Conservation (phyloP, 2,113 vertebrate species). For the Istiophorus platypterus region DNA sequence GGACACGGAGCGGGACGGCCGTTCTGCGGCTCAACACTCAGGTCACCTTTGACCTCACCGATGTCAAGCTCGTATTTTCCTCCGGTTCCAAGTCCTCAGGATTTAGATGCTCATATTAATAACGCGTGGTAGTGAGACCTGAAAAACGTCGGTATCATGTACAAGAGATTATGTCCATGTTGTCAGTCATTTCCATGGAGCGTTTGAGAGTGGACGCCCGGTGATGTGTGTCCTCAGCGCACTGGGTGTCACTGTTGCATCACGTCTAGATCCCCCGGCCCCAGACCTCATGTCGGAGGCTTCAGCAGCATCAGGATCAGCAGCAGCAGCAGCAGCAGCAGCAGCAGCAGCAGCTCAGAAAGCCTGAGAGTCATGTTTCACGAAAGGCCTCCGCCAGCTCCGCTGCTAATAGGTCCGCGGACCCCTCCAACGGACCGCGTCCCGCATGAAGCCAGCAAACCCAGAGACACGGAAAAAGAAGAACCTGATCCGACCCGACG, state of each 20-base stretch:
- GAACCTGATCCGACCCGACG: slow-evolving; percentile 32
- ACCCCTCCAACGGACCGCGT: slow-evolving; percentile 18
- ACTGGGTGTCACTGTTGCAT: slow-evolving; percentile 81
- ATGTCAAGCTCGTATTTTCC: too few relatives aligned
- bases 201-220: neutral
- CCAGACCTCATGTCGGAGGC: neutral
- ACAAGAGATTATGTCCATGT: neutral
- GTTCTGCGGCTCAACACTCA: neutral
- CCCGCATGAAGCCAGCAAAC: slow-evolving; percentile 2
- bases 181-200: neutral
- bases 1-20: too few relatives aligned
- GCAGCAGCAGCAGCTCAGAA: neutral
- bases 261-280: slow-evolving; percentile 13
- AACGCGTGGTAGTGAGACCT: neutral
- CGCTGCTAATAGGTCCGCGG: slow-evolving; percentile 18
- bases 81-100: neutral
- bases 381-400: slow-evolving; percentile 1
- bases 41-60: too few relatives aligned
- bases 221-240: slow-evolving; percentile 1
- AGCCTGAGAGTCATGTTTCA: slow-evolving; percentile 4
- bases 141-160: neutral
- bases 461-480: slow-evolving; percentile 6
- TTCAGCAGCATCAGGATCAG: neutral
- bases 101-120: neutral
- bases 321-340: too few relatives aligned